Conservation (phyloP, 35 echinoderm and acorn worm genomes). For the Acanthaster planci region DNA sequence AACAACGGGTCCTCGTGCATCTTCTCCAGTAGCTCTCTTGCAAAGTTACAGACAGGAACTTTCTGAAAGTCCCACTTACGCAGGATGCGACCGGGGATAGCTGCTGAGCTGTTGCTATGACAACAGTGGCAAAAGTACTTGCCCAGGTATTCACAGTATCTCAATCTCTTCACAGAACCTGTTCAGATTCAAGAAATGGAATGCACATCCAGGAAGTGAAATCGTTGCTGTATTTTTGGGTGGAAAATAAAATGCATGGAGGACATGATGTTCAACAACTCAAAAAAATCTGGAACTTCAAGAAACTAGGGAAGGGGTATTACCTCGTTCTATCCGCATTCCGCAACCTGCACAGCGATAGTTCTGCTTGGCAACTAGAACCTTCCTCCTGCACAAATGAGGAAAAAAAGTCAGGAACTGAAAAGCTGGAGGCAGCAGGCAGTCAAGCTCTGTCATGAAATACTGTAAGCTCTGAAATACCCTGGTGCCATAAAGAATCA, state of each 20-base stretch:
- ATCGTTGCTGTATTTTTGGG: neutral
- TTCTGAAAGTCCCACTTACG: conserved; percentile 94
- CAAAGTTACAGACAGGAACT: conserved; percentile 83
- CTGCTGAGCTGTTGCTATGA: conserved; percentile 62
- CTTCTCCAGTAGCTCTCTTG: conserved; percentile 79
- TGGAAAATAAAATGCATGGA: too few relatives aligned
- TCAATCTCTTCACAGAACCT: conserved; percentile 89
- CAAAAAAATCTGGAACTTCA: too few relatives aligned
- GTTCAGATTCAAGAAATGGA: neutral
- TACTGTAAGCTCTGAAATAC: too few relatives aligned
- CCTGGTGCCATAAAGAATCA: too few relatives aligned
- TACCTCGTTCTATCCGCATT: conserved; percentile 90
- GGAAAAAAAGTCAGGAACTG: neutral
- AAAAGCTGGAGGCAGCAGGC: neutral
- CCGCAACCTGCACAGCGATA: conserved; percentile 97
- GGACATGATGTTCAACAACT: too few relatives aligned
- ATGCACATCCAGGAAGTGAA: neutral
- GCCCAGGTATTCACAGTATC: conserved; percentile 95
- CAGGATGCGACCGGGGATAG: conserved; percentile 72
- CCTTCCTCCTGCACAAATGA: conserved; percentile 68
- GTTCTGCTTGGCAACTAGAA: conserved; percentile 90
- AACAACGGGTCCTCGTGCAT: conserved; percentile 84
- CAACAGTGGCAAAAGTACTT: conserved; percentile 99
- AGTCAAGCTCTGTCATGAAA: too few relatives aligned
- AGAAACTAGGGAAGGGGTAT: neutral